Base-by-base conservation (phyloP, 1,140 invertebrate genomes). In the Mamestra configurata region DNA sequence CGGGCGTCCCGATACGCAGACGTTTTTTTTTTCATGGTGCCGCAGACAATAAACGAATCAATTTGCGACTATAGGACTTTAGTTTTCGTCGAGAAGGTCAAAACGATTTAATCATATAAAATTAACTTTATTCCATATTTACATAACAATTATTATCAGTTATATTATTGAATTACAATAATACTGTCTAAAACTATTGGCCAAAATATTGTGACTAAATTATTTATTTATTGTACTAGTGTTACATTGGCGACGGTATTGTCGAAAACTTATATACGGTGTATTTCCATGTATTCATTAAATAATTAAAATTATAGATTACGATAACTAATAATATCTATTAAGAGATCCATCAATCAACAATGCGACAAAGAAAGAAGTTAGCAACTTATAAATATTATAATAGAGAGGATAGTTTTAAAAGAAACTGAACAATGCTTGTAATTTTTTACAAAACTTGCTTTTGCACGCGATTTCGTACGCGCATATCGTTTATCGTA, bases 311-410 rank as follows among this genome's bases (percentile, higher is more conserved):
- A 77, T 53, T 46, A 68, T 68, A 51, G 15, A 20, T 46, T 66
- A 68, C 75, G 43, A 24, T 53, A 31, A 66, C 18, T 64, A 64
- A 53, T 72, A 51, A 77, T 77, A 61, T 24, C 35, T 61, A 20
- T 66, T 35, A 77, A 77, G 75, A 77, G 75, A 77, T 77, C 75
- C 43, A 77, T 77, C 61, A 77, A 77, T 59, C 37, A 70, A 27
- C 13, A 53, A 68, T 77, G 75, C 75, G 61, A 73, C 20, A 22
- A 53, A 35, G 27, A n/a, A 46, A 8, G 20, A 68, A 46, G 53
- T 7, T 24, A 43, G 22, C 0, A 20, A 40, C 18, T 40, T 66
- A 22, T 8, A 64, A 20, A 55, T 11, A 55, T 20, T 55, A 24
- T 11, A 55, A 2, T 31, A 31, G 27, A 31, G 27, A 31, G 1